These are phyloP conservation scores for Lottia scabra DNA, from an alignment of 2,888 invertebrate genomes.

Conservation along the genomic window DNA sequence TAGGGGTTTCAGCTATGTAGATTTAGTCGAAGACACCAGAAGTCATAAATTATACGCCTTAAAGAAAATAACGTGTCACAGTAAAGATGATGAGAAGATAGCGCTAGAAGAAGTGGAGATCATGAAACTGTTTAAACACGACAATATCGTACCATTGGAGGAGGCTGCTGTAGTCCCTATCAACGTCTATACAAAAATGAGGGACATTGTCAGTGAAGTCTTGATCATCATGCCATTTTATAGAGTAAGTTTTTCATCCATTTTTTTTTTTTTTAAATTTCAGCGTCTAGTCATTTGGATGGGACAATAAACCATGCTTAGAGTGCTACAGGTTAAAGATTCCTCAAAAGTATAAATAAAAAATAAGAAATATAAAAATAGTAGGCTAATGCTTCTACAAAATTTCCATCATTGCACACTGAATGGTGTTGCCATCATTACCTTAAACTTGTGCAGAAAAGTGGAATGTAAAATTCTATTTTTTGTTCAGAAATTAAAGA, in stretches of 20 bases:
- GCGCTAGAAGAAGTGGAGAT: constrained; percentile 82
- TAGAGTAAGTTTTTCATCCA: constrained; percentile 69
- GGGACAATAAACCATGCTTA: no score
- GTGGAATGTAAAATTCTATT: no score
- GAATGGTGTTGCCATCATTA: no score
- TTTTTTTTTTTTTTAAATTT: not conserved
- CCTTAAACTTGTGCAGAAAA: no score
- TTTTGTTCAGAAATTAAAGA: no score
- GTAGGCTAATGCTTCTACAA: no score
- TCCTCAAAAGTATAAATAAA: no score
- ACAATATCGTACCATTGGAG: constrained; percentile 80
- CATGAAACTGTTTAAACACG: constrained; percentile 79
- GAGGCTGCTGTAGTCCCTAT: constrained; percentile 74
- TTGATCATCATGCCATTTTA: constrained; percentile 82
- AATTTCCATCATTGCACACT: no score
- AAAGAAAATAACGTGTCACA: constrained; percentile 85
- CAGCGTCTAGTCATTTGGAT: no score
- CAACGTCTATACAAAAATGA: constrained; percentile 61
- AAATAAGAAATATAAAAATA: no score
- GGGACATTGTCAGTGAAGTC: constrained; percentile 76
- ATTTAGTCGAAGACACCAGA: constrained; percentile 78
- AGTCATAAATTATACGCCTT: constrained; percentile 80
- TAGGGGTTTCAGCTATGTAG: constrained; percentile 86
- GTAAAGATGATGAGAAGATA: constrained; percentile 78
- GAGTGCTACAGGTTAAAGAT: no score